Base-by-base conservation (phyloP, 2,888 invertebrate species). In the Cinara cedri region DNA sequence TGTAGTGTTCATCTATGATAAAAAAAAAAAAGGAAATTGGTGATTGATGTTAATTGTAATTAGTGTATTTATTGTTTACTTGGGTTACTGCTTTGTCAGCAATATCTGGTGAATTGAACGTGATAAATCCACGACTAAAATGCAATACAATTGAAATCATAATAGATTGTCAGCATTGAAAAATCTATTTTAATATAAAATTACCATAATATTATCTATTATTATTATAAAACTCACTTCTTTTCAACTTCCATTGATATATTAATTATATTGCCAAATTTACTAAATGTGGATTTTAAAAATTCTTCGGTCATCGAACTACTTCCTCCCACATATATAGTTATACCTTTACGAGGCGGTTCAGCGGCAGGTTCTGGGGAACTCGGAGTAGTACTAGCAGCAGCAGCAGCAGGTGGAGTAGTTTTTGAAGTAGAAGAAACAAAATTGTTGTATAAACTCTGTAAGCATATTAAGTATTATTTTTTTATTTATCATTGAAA, bases 21-120 rank as follows among this genome's bases (percentile, higher is more conserved):
- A 81, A 1, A 19, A 42, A 42, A 46, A 19, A 72, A 72, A 44
- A 46, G 10, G 1, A 9, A 44, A 63, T 19, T 19, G 46, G 11
- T 46, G 13, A 1, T 3, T 34, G 34, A 34, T 6, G 34, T 34
- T 34, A n/a, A n/a, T n/a, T 24, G 21, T 2, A n/a, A n/a, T 44
- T 9, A 16, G 1, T 34, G 0, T 24, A 34, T 63, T 60, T n/a
- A 65, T 13, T 66, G 66, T 72, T 26, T 82, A 84, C 83, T 83
- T 95, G 93, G 49, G 90, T 89, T 82, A 96, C 94, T 0, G 96
- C 96, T 82, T 92, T 89, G 80, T 94, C 92, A 3, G 97, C 94
- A 66, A 92, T 90, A 83, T 96, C 96, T 16, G 93, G 89, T 83
- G 93, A 94, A 82, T 96, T 95, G 87, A 97, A 97, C 3, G 96